Evolutionary conservation across 2,797 vertebrate species (phyloP).

Genomic region (Apogon talboti): DNA sequence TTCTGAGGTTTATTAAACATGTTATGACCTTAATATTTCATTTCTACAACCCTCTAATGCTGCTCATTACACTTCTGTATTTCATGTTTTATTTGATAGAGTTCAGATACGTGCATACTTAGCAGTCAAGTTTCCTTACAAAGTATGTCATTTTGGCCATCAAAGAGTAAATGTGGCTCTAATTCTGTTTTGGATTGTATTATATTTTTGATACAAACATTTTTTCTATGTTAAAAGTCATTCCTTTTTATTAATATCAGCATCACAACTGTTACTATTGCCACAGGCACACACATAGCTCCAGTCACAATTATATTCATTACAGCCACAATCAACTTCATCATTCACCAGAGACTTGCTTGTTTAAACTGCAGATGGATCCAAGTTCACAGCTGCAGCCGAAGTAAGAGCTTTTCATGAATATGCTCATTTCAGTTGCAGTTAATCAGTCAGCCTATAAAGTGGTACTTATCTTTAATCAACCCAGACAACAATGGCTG

Average conservation of each 20-base stretch:
- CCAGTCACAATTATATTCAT: slow-evolving; percentile 28
- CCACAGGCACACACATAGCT: slow-evolving; percentile 11
- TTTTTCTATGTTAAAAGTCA: no score
- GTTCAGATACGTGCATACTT: no score
- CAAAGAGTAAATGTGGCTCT: neutral
- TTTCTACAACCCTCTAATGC: no score
- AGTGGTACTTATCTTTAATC: slow-evolving; percentile 45
- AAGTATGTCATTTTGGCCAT: neutral
- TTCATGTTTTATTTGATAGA: no score
- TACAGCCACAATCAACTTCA: slow-evolving; percentile 13
- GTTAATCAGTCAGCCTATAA: slow-evolving; percentile 45
- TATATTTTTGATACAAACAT: neutral
- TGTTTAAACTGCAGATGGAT: slow-evolving; percentile 42
- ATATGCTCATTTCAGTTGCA: slow-evolving; percentile 58
- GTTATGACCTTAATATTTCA: no score
- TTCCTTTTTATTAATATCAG: neutral
- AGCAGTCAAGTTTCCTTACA: no score
- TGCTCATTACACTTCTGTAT: no score
- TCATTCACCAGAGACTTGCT: slow-evolving; percentile 45
- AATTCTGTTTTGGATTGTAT: neutral
- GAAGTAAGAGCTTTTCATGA: slow-evolving; percentile 46
- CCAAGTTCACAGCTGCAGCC: slow-evolving; percentile 54
- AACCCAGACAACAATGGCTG: slow-evolving; percentile 41
- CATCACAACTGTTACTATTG: neutral
- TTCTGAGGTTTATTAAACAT: no score